phyloP scores from a whole-genome alignment of 2,113 vertebrate species.

The Leuciscus idus region DNA sequence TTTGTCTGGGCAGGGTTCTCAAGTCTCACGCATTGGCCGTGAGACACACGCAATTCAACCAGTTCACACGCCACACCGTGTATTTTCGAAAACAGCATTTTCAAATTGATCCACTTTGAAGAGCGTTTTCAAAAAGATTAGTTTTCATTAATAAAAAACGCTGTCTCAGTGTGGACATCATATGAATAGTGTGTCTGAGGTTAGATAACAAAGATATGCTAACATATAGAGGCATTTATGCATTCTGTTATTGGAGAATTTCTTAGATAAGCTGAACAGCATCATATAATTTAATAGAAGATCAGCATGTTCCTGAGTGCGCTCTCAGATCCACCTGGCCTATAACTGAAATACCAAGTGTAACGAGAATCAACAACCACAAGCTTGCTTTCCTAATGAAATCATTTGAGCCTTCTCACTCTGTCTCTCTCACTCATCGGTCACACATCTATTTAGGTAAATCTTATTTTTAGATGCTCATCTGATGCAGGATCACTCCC shows the following conservation, averaged over 20 bases:
- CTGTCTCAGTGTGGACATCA: not conserved
- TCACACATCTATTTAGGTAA: slow-evolving; percentile 31
- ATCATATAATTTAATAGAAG: not conserved
- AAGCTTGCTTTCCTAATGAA: slow-evolving; percentile 9
- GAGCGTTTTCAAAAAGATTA: too few relatives aligned
- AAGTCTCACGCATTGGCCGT: too few relatives aligned
- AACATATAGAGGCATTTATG: not conserved
- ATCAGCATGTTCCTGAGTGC: not conserved
- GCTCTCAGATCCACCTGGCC: not conserved
- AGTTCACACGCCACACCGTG: too few relatives aligned
- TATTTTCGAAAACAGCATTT: too few relatives aligned
- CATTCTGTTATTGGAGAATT: not conserved
- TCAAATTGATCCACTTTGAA: too few relatives aligned
- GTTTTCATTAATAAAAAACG: too few relatives aligned
- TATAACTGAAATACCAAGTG: not conserved
- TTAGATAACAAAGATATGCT: not conserved
- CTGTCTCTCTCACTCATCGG: slow-evolving; percentile 13
- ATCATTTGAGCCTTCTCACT: slow-evolving; percentile 5
- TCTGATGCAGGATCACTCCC: slow-evolving; percentile 15
- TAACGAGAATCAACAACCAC: not conserved
- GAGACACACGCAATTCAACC: too few relatives aligned
- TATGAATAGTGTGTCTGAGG: not conserved
- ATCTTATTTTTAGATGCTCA: slow-evolving; percentile 34
- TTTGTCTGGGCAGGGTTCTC: too few relatives aligned
- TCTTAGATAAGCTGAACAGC: not conserved